Evolutionary conservation across 2,888 invertebrate species (phyloP), one percentile per base, ranked within the genome.

Genomic region (Chrysopilus asiliformis): DNA sequence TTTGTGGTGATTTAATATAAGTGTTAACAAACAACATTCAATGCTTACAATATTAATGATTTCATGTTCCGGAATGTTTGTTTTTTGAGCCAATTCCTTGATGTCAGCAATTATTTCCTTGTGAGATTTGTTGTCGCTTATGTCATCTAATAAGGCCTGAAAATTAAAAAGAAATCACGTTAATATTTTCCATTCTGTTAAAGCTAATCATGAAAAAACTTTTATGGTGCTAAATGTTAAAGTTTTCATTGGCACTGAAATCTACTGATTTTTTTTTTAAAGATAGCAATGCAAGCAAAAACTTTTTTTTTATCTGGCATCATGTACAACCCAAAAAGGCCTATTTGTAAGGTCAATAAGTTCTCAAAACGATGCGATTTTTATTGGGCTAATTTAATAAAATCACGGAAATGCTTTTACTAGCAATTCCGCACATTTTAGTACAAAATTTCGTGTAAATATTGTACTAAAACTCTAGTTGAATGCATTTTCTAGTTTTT

Each of bases 21-120:
- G n/a, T n/a, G n/a, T n/a, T n/a, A n/a, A n/a, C n/a, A n/a, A n/a
- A n/a, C n/a, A n/a, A n/a, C n/a, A n/a, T n/a, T n/a, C n/a, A 17
- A 17, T 13, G 53, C 53, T 74, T 67, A 89, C 86, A 64, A 89
- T 73, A 53, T 79, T 75, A 51, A 85, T 77, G 48, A 86, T 79
- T 68, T 94, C 94, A 59, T 89, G 84, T 64, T 94, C 94, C 36
- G 82, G 80, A 56, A 95, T 85, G 64, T 71, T 71, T 64, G 82
- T 76, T 60, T 81, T 82, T 52, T 68, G 66, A 49, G 87, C 82
- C 69, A 85, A 79, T 58, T 94, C 93, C 51, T 81, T 79, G 46
- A 91, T 74, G 63, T 89, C 85, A 45, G 74, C 68, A 48, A 86
- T 79, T 53, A 89, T 79, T 57, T 90, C 93, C 51, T 84, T 80